These are phyloP conservation scores for Mesochorus sp. DNA, from an alignment of 2,888 invertebrate genomes.

Conservation along the genomic window DNA sequence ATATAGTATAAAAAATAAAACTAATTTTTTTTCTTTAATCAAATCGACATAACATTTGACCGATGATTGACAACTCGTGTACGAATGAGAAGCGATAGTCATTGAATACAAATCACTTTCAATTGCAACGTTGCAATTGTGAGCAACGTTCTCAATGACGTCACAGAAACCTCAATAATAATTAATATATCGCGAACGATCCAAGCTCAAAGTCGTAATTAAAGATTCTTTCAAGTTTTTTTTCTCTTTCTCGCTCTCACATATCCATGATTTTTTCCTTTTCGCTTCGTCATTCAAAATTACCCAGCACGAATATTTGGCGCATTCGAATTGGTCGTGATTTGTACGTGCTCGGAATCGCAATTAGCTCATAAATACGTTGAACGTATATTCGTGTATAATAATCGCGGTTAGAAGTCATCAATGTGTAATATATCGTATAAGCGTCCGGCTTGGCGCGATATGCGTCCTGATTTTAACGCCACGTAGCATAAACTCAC, in stretches of 20 bases:
- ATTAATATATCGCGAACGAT: neutral
- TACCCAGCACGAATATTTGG: slow-evolving; percentile 53
- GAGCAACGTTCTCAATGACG: neutral
- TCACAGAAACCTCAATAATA: neutral
- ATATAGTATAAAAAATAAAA: too few relatives aligned
- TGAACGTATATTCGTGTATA: neutral
- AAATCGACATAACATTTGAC: too few relatives aligned
- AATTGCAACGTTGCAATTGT: neutral
- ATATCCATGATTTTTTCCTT: neutral
- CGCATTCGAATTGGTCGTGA: slow-evolving; percentile 40
- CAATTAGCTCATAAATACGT: slow-evolving; percentile 28
- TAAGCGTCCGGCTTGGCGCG: slow-evolving; percentile 58
- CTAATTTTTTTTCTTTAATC: too few relatives aligned
- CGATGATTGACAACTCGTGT: too few relatives aligned
- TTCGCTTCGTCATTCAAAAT: slow-evolving; percentile 47
- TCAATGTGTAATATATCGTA: slow-evolving; percentile 49
- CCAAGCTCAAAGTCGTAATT: slow-evolving; percentile 1
- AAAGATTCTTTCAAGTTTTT: neutral
- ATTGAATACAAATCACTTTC: neutral
- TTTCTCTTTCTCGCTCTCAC: neutral
- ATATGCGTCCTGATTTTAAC: slow-evolving; percentile 63
- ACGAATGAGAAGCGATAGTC: neutral
- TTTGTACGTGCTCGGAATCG: slow-evolving; percentile 32
- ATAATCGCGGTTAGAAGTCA: slow-evolving; percentile 30
- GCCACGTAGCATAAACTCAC: slow-evolving; percentile 51